Evolutionary conservation across 2,888 invertebrate species (phyloP).

Genomic region (Patella ulyssiponensis): DNA sequence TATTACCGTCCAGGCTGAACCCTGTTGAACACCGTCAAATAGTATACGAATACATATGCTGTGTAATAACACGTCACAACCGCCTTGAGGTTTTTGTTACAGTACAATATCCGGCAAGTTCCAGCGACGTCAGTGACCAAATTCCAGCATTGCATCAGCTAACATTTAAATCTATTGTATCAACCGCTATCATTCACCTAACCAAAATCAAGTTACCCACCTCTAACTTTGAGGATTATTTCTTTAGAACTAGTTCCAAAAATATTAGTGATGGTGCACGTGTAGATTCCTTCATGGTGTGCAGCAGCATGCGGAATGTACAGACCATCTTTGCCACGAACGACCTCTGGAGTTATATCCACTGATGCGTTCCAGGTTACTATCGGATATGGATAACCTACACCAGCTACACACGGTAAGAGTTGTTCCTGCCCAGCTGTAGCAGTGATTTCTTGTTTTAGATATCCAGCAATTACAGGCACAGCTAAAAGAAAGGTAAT

Average conservation of each 20-base stretch:
- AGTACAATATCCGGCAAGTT: no score
- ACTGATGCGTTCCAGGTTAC: not conserved
- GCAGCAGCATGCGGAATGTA: not conserved
- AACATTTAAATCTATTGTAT: no score
- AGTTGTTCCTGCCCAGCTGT: not conserved
- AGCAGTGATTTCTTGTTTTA: not conserved
- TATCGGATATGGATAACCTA: not conserved
- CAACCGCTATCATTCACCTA: no score
- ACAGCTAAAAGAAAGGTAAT: not conserved
- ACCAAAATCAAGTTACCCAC: not conserved
- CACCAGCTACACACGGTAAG: not conserved
- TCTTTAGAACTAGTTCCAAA: constrained; percentile 1
- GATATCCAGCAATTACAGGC: not conserved
- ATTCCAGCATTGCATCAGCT: no score
- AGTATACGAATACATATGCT: no score
- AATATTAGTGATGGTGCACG: not conserved
- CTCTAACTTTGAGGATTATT: not conserved
- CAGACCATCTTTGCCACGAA: not conserved
- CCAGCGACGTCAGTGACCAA: no score
- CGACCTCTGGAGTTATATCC: not conserved
- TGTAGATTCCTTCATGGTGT: not conserved
- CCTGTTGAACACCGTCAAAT: no score
- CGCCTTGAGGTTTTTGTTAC: no score
- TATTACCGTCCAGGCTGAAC: no score
- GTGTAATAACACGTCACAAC: no score